phyloP scores from a whole-genome alignment of 1,140 invertebrate genomes.

The Cryptotermes secundus region DNA sequence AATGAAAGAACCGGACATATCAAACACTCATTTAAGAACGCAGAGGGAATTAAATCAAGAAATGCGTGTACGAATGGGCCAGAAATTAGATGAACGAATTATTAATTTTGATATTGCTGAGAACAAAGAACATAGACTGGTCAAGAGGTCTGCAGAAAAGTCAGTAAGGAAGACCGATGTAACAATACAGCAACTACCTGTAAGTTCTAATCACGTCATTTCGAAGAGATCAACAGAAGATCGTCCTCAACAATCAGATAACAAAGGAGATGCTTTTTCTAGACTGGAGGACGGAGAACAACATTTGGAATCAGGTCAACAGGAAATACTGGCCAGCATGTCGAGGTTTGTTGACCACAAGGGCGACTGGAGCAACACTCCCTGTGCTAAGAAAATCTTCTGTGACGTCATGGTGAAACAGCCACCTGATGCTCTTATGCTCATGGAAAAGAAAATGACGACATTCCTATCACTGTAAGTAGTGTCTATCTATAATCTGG shows the following conservation, averaged over 20 bases:
- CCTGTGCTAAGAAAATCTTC: conserved; percentile 73
- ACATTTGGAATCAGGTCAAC: neutral
- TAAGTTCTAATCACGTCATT: neutral
- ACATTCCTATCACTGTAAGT: conserved; percentile 69
- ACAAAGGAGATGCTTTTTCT: neutral
- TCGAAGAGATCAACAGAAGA: neutral
- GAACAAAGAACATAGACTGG: neutral
- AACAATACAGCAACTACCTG: neutral
- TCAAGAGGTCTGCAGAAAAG: neutral
- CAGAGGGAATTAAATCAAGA: neutral
- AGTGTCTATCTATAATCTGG: neutral
- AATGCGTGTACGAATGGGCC: neutral
- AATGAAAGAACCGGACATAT: neutral
- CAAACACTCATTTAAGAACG: neutral
- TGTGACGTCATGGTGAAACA: conserved; percentile 70
- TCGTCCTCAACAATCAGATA: neutral
- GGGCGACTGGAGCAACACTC: conserved; percentile 68
- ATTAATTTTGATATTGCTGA: neutral
- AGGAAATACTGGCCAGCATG: neutral
- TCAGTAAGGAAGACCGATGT: neutral
- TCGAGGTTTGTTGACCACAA: conserved; percentile 39
- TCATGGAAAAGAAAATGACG: conserved; percentile 79
- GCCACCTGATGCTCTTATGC: conserved; percentile 60
- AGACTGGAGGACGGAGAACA: neutral
- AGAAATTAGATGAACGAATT: neutral